These are phyloP conservation scores for Mareca strepera DNA, from an alignment of 2,797 vertebrate genomes.

Conservation along the genomic window DNA sequence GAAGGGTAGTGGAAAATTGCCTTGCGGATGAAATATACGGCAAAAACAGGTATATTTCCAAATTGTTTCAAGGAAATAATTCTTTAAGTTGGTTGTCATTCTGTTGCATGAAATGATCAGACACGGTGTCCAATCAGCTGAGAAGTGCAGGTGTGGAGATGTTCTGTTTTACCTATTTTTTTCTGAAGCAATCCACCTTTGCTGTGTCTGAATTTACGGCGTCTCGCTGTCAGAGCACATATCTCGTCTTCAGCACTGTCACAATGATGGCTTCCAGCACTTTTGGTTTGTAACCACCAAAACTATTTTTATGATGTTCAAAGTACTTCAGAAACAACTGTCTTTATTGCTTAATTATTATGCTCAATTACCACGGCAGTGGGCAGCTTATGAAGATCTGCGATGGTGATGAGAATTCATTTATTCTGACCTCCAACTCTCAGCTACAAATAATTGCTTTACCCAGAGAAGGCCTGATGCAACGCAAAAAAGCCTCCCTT, in stretches of 20 bases:
- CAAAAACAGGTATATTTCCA: conserved; percentile 31
- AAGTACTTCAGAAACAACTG: conserved; percentile 41
- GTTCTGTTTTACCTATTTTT: conserved; percentile 40
- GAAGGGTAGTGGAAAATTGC: conserved; percentile 46
- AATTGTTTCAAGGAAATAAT: conserved; percentile 45
- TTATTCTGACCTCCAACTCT: conserved; percentile 29
- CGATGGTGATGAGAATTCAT: background rate
- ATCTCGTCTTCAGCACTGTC: conserved; percentile 29
- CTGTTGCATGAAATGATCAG: conserved; percentile 8
- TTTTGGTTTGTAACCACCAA: conserved; percentile 9
- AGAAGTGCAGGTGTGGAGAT: background rate
- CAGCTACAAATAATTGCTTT: background rate
- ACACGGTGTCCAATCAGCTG: conserved; percentile 22
- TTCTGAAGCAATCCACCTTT: conserved; percentile 6
- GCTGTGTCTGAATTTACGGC: conserved; percentile 34
- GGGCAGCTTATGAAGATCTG: conserved; percentile 23
- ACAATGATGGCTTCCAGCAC: conserved; percentile 5
- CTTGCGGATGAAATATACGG: conserved; percentile 34
- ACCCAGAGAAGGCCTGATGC: background rate
- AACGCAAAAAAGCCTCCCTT: background rate
- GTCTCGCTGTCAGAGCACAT: background rate
- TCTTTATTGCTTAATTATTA: conserved; percentile 26
- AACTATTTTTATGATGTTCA: conserved; percentile 6
- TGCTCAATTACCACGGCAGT: background rate
- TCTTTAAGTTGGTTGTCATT: conserved; percentile 49